Evolutionary conservation across 37 sponge, comb jelly and placozoan species (phyloP).

Genomic region (Tethya wilhelma): DNA sequence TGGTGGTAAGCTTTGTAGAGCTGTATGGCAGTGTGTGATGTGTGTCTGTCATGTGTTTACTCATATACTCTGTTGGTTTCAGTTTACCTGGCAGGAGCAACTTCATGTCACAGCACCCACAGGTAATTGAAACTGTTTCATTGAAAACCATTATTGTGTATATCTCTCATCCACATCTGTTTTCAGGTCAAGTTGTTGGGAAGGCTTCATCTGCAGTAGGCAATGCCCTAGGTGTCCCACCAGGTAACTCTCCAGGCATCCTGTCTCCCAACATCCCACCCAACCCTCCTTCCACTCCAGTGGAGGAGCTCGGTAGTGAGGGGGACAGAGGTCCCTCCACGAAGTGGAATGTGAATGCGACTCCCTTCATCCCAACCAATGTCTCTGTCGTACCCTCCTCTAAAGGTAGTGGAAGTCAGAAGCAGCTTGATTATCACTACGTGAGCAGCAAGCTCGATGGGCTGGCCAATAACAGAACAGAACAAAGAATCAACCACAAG

Average conservation of each 20-base stretch:
- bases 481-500: no score
- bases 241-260: not conserved
- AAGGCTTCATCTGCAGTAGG: no score
- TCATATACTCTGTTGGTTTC: not conserved
- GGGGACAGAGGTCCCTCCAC: not conserved
- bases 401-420: not conserved
- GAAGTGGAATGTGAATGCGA: slow-evolving; percentile 43
- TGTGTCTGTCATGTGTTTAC: not conserved
- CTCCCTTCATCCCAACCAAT: slow-evolving; percentile 43
- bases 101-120: no score
- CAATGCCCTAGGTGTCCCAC: no score
- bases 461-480: no score
- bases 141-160: no score
- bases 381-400: not conserved
- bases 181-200: no score
- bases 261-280: slow-evolving; percentile 37
- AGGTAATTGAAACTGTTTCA: no score
- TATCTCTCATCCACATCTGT: no score
- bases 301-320: not conserved
- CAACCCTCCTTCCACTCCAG: slow-evolving; percentile 48
- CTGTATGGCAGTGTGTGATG: not conserved
- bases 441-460: no score
- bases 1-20: slow-evolving; percentile 29
- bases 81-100: not conserved
- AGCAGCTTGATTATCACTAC: no score